Percentiles rank a stretch among this genome's conserved stretches.
Conservation (phyloP, 2,113 vertebrate genomes). For the Centropus bengalensis region DNA sequence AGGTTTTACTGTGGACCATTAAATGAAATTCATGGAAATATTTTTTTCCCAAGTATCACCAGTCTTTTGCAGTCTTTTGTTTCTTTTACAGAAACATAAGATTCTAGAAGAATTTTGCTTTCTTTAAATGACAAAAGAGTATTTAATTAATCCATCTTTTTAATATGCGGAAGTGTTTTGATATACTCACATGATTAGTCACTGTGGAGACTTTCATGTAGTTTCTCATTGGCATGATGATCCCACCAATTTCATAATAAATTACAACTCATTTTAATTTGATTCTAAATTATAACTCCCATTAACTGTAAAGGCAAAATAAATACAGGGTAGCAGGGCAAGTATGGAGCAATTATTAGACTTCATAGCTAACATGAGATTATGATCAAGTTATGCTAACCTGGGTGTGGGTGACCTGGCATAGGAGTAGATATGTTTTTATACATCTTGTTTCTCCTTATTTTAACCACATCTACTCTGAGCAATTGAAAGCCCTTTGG, state of each 20-base stretch:
- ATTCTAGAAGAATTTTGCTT: background rate
- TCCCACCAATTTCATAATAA: background rate
- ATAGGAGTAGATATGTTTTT: background rate
- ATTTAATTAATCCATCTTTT: background rate
- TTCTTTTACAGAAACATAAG: background rate
- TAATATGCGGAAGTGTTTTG: background rate
- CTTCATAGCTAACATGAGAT: background rate
- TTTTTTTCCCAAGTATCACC: background rate
- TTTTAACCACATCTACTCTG: background rate
- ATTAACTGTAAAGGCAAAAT: background rate
- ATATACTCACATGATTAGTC: background rate
- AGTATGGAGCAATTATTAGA: background rate
- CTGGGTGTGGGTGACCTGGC: background rate
- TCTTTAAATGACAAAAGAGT: background rate
- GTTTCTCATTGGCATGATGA: rapidly evolving
- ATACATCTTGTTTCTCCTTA: background rate
- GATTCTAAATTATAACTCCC: background rate
- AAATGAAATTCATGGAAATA: background rate
- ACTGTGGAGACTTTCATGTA: background rate
- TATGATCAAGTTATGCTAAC: background rate
- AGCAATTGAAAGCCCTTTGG: background rate
- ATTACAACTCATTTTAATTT: constrained; percentile 4
- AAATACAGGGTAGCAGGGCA: background rate
- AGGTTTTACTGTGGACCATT: background rate
- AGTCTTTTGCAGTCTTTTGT: background rate